A percentile compares a stretch with the other conserved stretches of the same genome.
phyloP scores from a whole-genome alignment of 2,797 vertebrate species.

The Columba guinea region DNA sequence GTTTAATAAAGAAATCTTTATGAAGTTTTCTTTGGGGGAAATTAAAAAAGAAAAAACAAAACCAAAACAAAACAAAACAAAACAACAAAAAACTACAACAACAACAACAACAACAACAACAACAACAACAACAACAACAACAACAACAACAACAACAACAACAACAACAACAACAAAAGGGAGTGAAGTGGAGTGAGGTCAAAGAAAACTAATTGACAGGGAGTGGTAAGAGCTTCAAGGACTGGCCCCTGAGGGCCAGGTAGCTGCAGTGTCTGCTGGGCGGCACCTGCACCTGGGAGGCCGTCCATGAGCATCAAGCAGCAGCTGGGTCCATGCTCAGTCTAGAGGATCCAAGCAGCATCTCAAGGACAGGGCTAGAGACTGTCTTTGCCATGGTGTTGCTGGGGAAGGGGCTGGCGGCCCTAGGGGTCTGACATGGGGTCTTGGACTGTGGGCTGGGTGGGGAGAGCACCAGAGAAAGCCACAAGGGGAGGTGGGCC shows the following conservation, averaged over 20 bases:
- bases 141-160: too few relatives aligned
- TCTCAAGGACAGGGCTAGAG: not conserved
- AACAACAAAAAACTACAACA: too few relatives aligned
- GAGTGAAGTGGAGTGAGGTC: not conserved
- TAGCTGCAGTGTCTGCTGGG: rapidly evolving
- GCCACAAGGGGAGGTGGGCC: rapidly evolving
- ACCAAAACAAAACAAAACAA: too few relatives aligned
- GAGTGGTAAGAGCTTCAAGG: not conserved
- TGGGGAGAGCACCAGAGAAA: not conserved
- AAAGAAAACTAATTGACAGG: not conserved
- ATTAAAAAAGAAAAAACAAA: too few relatives aligned
- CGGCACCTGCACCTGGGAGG: not conserved
- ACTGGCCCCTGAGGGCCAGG: not conserved
- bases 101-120: too few relatives aligned
- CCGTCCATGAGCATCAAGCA: not conserved
- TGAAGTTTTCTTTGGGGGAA: not conserved
- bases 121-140: too few relatives aligned
- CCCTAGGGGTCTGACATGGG: rapidly evolving
- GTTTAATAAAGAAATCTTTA: not conserved
- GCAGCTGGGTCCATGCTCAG: not conserved
- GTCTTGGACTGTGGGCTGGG: rapidly evolving
- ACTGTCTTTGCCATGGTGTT: rapidly evolving
- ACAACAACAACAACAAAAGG: too few relatives aligned
- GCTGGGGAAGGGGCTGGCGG: not conserved
- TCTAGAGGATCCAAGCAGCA: not conserved